A percentile compares a stretch with the other conserved stretches of the same genome.
Evolutionary conservation across 1,140 invertebrate genomes (phyloP).

Genomic region (Mizuhopecten yessoensis): DNA sequence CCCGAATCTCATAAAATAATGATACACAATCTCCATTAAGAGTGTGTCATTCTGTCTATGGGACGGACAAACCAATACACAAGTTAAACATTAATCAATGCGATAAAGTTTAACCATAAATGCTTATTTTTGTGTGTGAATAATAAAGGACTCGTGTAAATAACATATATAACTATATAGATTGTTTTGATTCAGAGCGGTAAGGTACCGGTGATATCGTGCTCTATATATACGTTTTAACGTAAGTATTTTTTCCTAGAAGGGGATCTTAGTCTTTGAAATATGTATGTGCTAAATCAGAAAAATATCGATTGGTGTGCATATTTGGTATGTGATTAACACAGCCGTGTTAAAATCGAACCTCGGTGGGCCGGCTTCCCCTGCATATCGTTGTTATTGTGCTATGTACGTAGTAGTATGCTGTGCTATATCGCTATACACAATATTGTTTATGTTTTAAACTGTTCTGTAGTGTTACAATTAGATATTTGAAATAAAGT

Average conservation of each 20-base stretch:
- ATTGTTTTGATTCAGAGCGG: too few relatives aligned
- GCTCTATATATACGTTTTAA: not conserved
- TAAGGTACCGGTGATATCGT: not conserved
- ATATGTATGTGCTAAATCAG: not conserved
- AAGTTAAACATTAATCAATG: too few relatives aligned
- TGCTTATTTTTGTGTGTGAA: too few relatives aligned
- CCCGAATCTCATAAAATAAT: too few relatives aligned
- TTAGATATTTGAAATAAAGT: slow-evolving; percentile 40
- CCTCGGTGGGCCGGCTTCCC: not conserved
- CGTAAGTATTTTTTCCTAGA: not conserved
- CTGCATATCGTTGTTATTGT: not conserved
- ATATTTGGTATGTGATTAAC: not conserved
- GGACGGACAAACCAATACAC: too few relatives aligned
- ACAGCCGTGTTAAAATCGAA: not conserved
- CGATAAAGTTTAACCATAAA: too few relatives aligned
- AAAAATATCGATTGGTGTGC: not conserved
- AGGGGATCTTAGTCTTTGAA: not conserved
- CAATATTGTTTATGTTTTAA: slow-evolving; percentile 25
- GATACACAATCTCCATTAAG: too few relatives aligned
- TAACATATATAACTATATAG: too few relatives aligned
- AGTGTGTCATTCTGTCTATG: too few relatives aligned
- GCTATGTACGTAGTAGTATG: not conserved
- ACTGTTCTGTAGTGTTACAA: slow-evolving; percentile 14
- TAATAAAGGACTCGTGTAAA: too few relatives aligned
- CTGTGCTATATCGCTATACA: slow-evolving; percentile 32